Percentiles rank a stretch among this genome's conserved stretches.
phyloP scores from a whole-genome alignment of 1,140 invertebrate genomes.

The Drosophila sulfurigaster region DNA sequence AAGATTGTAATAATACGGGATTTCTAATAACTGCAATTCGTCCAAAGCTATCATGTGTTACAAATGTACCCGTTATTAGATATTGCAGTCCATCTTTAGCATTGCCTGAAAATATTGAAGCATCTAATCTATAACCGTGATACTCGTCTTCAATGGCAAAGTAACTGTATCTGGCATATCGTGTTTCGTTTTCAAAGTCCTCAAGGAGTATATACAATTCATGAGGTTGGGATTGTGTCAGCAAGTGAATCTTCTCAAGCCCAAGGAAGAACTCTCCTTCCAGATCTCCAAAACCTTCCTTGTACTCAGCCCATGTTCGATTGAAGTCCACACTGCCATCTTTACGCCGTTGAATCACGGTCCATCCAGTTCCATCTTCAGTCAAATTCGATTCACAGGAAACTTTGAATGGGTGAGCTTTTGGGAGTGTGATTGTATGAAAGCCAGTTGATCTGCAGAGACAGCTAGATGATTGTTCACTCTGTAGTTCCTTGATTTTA shows the following conservation, averaged over 20 bases:
- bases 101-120: constrained; percentile 88
- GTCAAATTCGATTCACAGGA: not conserved
- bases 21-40: too few species aligned
- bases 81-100: constrained; percentile 87
- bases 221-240: constrained; percentile 19
- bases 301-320: constrained; percentile 6
- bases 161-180: constrained; percentile 19
- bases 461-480: not conserved
- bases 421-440: not conserved
- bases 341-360: not conserved
- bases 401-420: not conserved
- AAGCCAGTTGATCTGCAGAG: not conserved
- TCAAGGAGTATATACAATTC: constrained; percentile 14
- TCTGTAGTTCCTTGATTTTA: too few species aligned
- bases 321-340: constrained; percentile 11
- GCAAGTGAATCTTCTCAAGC: constrained; percentile 16
- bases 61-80: too few species aligned
- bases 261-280: constrained; percentile 22
- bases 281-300: constrained; percentile 3
- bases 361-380: not conserved
- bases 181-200: constrained; percentile 1
- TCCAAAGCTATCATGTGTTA: too few species aligned
- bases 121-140: too few species aligned
- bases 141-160: constrained; percentile 30
- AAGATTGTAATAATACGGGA: too few species aligned